Percentiles rank a stretch among this genome's conserved stretches.
phyloP scores from a whole-genome alignment of 2,113 vertebrate species.

The Etia nguti region DNA sequence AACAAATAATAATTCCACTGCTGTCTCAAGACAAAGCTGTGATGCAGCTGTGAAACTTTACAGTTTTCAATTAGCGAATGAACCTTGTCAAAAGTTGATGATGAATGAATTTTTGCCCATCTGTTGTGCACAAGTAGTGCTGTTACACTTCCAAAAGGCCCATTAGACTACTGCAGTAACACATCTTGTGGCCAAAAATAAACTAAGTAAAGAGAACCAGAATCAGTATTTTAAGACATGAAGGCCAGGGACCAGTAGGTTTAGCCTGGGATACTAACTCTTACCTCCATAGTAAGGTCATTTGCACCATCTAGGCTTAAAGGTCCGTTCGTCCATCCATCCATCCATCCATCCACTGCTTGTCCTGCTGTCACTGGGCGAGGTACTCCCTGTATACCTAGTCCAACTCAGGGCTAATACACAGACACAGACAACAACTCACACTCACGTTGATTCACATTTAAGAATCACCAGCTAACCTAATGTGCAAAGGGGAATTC shows the following conservation, averaged over 20 bases:
- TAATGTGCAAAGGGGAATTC: neutral
- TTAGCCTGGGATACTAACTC: neutral
- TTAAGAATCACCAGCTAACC: neutral
- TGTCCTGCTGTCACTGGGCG: neutral
- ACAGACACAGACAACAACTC: neutral
- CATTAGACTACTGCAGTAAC: neutral
- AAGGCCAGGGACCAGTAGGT: neutral
- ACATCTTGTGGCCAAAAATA: neutral
- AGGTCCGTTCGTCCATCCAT: fast-evolving
- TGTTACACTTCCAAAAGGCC: neutral
- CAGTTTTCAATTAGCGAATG: neutral
- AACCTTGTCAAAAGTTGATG: neutral
- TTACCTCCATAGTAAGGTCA: fast-evolving
- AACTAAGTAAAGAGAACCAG: neutral
- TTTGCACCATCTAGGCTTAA: neutral
- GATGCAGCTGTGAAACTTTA: neutral
- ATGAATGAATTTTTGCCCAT: neutral
- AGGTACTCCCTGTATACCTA: neutral
- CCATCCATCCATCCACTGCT: neutral
- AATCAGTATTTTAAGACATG: neutral
- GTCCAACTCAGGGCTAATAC: neutral
- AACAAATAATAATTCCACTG: neutral
- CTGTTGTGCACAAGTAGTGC: neutral
- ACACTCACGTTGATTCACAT: neutral
- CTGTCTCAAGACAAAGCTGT: neutral